Evolutionary conservation across 2,888 invertebrate species (phyloP).

Genomic region (Drosophila barbarae): DNA sequence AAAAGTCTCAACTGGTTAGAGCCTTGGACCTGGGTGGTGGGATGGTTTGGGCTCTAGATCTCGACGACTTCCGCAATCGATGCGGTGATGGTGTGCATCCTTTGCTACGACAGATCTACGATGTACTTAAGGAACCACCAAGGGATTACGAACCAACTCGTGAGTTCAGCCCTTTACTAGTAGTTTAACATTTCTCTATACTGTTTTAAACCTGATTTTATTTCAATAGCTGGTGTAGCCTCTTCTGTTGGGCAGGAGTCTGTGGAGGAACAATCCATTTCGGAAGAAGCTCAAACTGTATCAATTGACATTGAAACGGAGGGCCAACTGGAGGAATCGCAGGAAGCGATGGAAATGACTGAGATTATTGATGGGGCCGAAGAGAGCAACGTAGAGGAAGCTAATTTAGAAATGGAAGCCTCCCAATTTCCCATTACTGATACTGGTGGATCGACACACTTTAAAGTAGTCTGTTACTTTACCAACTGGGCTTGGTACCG

Average conservation of each 20-base stretch:
- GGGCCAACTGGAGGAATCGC: conserved; percentile 25
- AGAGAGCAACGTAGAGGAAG: conserved; percentile 70
- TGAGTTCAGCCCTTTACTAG: conserved; percentile 45
- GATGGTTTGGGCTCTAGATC: conserved; percentile 94
- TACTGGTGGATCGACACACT: conserved; percentile 76
- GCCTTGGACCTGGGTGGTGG: conserved; percentile 90
- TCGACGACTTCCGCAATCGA: conserved; percentile 90
- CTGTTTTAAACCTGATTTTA: not conserved
- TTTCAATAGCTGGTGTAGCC: conserved; percentile 57
- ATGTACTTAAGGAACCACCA: conserved; percentile 83
- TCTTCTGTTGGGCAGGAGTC: conserved; percentile 51
- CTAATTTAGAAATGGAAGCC: conserved; percentile 50
- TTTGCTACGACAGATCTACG: conserved; percentile 87
- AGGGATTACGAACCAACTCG: conserved; percentile 68
- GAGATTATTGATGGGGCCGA: conserved; percentile 28
- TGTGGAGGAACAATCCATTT: conserved; percentile 60
- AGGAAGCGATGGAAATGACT: conserved; percentile 23
- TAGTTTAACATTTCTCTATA: not conserved
- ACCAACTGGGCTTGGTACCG: conserved; percentile 98
- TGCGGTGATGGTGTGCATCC: conserved; percentile 91
- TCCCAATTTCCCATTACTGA: conserved; percentile 29
- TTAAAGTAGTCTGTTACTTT: conserved; percentile 93
- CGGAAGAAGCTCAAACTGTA: conserved; percentile 51
- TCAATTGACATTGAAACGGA: conserved; percentile 66
- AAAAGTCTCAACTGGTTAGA: conserved; percentile 89